phyloP scores from a whole-genome alignment of 2,113 vertebrate genomes.

The Semnornis frantzii region DNA sequence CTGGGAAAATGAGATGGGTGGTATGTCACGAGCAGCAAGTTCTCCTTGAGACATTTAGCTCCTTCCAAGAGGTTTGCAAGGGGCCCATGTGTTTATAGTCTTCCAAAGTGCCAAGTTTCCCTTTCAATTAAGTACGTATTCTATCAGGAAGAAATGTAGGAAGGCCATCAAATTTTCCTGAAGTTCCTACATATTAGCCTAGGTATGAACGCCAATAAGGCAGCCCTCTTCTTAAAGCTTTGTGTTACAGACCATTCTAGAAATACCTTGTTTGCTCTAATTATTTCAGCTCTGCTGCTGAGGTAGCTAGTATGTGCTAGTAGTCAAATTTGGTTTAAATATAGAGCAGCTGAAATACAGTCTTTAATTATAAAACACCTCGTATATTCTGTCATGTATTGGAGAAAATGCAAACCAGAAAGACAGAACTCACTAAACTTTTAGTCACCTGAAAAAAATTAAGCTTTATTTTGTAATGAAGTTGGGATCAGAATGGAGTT shows the following conservation, averaged over 20 bases:
- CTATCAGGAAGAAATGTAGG: background rate
- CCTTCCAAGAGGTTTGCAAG: background rate
- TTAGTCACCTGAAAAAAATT: background rate
- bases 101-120: background rate
- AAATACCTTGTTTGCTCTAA: background rate
- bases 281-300: background rate
- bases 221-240: background rate
- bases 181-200: background rate
- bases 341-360: background rate
- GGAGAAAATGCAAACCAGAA: background rate
- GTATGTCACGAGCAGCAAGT: background rate
- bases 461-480: background rate
- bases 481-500: background rate
- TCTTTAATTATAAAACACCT: background rate
- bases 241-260: background rate
- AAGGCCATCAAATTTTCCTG: background rate
- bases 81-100: background rate
- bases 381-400: background rate
- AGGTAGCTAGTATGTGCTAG: background rate
- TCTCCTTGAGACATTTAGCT: background rate
- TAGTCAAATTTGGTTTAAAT: background rate
- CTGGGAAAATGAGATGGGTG: background rate
- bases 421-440: background rate
- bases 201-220: background rate
- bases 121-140: background rate